Evolutionary conservation across 1,140 invertebrate genomes (phyloP), one percentile per base, ranked within the genome.

Genomic region (Plodia interpunctella): DNA sequence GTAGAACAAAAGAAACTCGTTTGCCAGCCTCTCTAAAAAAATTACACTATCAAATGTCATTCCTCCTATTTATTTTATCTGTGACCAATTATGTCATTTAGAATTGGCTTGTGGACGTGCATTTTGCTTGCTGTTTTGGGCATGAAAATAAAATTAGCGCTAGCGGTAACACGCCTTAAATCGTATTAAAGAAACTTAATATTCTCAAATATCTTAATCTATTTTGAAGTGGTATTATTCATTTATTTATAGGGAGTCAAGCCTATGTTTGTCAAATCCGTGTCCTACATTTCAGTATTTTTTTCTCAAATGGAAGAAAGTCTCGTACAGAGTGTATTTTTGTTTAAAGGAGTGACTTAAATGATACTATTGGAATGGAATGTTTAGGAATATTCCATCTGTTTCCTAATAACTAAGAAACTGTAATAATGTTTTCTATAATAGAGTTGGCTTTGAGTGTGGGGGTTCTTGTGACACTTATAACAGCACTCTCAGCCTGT

Each of bases 301-400:
- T 76, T 74, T 74, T 75, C 63, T 72, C 78, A 79, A 86, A 88
- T 88, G 85, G 81, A 88, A 80, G 78, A 86, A 80, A 86, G 75
- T 80, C 77, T 68, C 76, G 69, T 71, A 72, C 64, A 69, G 57
- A 60, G 59, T 66, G 63, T 63, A 60, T 76, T 72, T 72, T 65
- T 80, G 60, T 80, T 80, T 70, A 81, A 74, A 67, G 81, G 68
- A 76, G 76, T 83, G 68, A 83, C 84, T 71, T 86, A 83, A 32
- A 76, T 52, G 44, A 51, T 57, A 60, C 25, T 32, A 63, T 67
- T 72, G 73, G 72, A 59, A 84, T 84, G 80, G 76, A 72, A 75
- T 59, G 63, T 70, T 60, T 64, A 52, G 50, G 49, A 25, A 50
- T 38, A 55, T 58, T 57, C 55, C 51, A 57, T 62, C 65, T 55